These are phyloP conservation scores for Tapirus terrestris DNA, from an alignment of 2,113 vertebrate species.

Conservation along the genomic window DNA sequence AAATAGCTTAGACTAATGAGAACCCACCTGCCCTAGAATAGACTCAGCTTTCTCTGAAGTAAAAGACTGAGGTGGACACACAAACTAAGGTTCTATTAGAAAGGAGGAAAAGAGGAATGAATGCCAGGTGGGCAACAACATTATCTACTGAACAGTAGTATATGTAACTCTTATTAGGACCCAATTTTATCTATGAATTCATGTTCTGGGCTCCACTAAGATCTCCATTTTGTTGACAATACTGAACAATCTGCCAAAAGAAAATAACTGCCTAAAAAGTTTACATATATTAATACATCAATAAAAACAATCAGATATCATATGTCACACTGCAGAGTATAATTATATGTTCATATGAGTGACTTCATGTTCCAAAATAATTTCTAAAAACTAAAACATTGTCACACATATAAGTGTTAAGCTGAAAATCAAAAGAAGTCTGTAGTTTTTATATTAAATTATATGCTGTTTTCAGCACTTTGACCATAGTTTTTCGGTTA, in stretches of 20 bases:
- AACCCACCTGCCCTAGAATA: background rate
- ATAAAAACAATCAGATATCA: background rate
- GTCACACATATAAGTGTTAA: background rate
- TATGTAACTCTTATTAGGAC: background rate
- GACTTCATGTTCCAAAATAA: slow-evolving; percentile 37
- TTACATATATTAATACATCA: background rate
- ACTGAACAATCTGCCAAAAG: background rate
- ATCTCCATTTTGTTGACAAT: background rate
- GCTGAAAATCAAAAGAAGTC: background rate
- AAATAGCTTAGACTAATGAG: background rate
- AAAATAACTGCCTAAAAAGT: background rate
- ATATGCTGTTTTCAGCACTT: slow-evolving; percentile 26
- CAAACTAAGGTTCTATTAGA: background rate
- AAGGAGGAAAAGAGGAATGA: background rate
- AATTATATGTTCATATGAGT: background rate
- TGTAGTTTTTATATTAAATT: background rate
- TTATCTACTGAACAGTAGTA: background rate
- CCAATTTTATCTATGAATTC: background rate
- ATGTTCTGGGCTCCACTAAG: background rate
- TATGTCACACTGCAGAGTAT: background rate
- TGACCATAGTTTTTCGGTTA: background rate
- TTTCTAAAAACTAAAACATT: background rate
- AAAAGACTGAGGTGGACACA: background rate
- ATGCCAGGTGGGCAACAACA: background rate
- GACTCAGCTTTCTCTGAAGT: background rate